Percentiles rank a stretch among this genome's conserved stretches.
These are phyloP conservation scores for Drosophila meridionalis DNA, from an alignment of 2,888 invertebrate genomes.

Conservation along the genomic window DNA sequence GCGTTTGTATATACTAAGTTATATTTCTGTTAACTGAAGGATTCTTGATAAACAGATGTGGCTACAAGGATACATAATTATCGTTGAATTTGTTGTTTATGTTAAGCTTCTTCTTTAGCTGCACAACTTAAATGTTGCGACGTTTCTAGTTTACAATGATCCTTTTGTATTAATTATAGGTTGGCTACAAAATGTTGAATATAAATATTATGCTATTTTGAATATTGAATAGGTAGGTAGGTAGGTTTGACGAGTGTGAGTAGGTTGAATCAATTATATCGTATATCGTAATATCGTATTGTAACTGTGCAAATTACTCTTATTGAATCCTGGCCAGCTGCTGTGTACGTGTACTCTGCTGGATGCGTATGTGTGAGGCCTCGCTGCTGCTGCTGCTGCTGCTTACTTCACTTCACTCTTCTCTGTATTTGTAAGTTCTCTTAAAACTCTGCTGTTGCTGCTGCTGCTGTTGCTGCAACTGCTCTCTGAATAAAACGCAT, in stretches of 20 bases:
- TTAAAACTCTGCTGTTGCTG: slow-evolving; percentile 42
- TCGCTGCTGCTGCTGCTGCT: slow-evolving; percentile 34
- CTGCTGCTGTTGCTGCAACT: slow-evolving; percentile 44
- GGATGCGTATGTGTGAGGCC: slow-evolving; percentile 55
- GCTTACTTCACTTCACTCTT: slow-evolving; percentile 25
- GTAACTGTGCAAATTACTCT: slow-evolving; percentile 64
- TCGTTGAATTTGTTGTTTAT: slow-evolving; percentile 33
- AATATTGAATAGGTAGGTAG: slow-evolving; percentile 42
- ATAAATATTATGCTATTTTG: slow-evolving; percentile 51
- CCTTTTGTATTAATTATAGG: slow-evolving; percentile 34
- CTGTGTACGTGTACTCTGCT: slow-evolving; percentile 71
- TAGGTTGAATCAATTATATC: slow-evolving; percentile 45
- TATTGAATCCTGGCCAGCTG: slow-evolving; percentile 71
- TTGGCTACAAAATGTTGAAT: slow-evolving; percentile 56
- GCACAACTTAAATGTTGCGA: slow-evolving; percentile 37
- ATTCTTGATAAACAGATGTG: slow-evolving; percentile 32
- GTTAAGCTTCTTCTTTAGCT: slow-evolving; percentile 32
- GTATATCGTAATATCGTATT: slow-evolving; percentile 41
- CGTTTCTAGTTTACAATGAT: slow-evolving; percentile 68
- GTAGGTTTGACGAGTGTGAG: slow-evolving; percentile 42
- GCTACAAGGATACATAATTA: slow-evolving; percentile 51
- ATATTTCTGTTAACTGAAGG: slow-evolving; percentile 28
- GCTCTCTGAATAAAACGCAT: slow-evolving; percentile 36
- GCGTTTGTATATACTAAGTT: slow-evolving; percentile 36
- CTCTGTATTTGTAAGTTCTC: slow-evolving; percentile 38